Conservation (phyloP, 2,113 vertebrate genomes). For the Gymnorhina tibicen region DNA sequence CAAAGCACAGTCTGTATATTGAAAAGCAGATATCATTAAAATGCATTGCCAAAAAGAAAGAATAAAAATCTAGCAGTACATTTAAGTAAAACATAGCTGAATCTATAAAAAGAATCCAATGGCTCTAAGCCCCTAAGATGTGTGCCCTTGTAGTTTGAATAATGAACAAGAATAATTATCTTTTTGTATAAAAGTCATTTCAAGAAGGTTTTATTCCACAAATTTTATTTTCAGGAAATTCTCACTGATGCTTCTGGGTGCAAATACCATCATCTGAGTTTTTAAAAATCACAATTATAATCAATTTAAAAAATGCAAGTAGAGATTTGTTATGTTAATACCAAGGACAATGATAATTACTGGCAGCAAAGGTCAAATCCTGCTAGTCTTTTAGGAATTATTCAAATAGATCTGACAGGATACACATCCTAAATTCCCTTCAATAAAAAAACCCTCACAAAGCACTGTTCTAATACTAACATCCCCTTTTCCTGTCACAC, state of each 20-base stretch:
- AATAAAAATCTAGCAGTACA: constrained; percentile 26
- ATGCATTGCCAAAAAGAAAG: constrained; percentile 42
- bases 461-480: constrained; percentile 25
- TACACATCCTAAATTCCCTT: constrained; percentile 11
- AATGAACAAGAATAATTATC: not conserved
- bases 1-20: constrained; percentile 56
- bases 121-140: not conserved
- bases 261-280: not conserved
- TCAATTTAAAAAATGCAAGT: constrained; percentile 1
- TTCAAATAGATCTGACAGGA: constrained; percentile 23
- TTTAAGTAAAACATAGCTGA: constrained; percentile 19
- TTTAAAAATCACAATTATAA: not conserved
- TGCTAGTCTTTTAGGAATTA: constrained; percentile 31
- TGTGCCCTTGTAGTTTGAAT: not conserved
- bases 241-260: not conserved
- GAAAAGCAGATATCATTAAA: constrained; percentile 52
- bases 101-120: constrained; percentile 40
- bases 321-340: constrained; percentile 24
- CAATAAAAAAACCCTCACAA: not conserved
- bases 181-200: not conserved
- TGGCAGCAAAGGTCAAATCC: constrained; percentile 30
- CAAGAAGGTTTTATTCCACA: not conserved
- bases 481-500: not conserved
- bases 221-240: constrained; percentile 4
- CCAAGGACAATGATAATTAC: constrained; percentile 25